These are phyloP conservation scores for Limonius californicus DNA, from an alignment of 1,140 invertebrate genomes.

Conservation along the genomic window DNA sequence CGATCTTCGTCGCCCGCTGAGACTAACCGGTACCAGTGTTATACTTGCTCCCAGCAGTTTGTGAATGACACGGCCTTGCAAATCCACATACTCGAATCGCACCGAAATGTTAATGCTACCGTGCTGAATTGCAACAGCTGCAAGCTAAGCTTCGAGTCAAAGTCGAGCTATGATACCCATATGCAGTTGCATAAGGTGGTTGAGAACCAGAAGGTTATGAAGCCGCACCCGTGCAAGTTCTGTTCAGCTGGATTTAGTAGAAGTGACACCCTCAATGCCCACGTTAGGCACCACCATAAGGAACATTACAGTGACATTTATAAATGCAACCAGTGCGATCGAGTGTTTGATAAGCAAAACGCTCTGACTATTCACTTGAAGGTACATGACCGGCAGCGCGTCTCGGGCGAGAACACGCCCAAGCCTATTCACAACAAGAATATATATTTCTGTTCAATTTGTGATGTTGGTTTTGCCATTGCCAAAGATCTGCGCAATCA, in stretches of 20 bases:
- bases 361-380: slow-evolving; percentile 41
- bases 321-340: slow-evolving; percentile 35
- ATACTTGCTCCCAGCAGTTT: slow-evolving; percentile 31
- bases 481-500: slow-evolving; percentile 41
- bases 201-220: slow-evolving; percentile 18
- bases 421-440: slow-evolving; percentile 17
- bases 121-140: slow-evolving; percentile 38
- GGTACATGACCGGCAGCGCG: slow-evolving; percentile 38
- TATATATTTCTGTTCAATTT: slow-evolving; percentile 40
- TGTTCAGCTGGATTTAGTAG: slow-evolving; percentile 35
- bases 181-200: slow-evolving; percentile 37
- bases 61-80: slow-evolving; percentile 40
- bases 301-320: slow-evolving; percentile 29
- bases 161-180: slow-evolving; percentile 40
- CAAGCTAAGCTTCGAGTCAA: slow-evolving; percentile 36
- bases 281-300: slow-evolving; percentile 33
- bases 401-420: slow-evolving; percentile 3
- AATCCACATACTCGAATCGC: slow-evolving; percentile 41
- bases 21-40: slow-evolving; percentile 28
- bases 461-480: slow-evolving; percentile 37
- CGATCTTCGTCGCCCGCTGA: slow-evolving; percentile 4
- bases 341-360: slow-evolving; percentile 41
- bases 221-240: slow-evolving; percentile 33
- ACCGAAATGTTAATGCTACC: slow-evolving; percentile 35
- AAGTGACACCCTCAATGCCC: slow-evolving; percentile 33